Base-by-base conservation (phyloP, 2,888 invertebrate genomes). In the Lasiommata megera region DNA sequence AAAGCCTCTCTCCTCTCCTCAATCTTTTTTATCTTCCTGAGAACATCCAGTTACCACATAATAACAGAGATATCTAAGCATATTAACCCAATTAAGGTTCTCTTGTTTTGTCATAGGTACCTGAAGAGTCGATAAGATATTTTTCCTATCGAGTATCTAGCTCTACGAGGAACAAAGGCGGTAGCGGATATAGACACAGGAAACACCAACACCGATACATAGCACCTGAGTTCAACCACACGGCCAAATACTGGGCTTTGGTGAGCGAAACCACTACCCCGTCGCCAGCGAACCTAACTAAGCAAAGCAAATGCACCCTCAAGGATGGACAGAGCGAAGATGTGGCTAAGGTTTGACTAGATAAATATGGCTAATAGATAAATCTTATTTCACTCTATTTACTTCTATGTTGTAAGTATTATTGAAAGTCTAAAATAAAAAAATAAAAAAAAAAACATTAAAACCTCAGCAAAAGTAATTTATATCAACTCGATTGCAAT, bases 101-200 rank as follows among this genome's bases (percentile, higher is more conserved):
- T 31, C 28, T 7, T 28, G 16, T 11, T 3, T 41, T 12, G 44
- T 61, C 60, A 14, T 64, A 90, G 89, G 88, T 88, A 0, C 74
- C 81, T 2, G 88, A 88, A 61, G 88, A 87, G 54, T 80, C 88
- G 0, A 79, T 90, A n/a, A 78, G 77, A 56, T 80, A 83, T 58
- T 89, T 85, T 67, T 88, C 90, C 0, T 88, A 89, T 61, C 85
- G 89, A 1, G 91, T 90, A 8, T 91, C 91, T 8, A 91, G 91
- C 60, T 80, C 81, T 0, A 89, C 88, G 0, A 76, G 88, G 6
- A 86, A 83, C 12, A 88, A 88, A 64, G 89, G 90, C 0, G 89
- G 89, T 0, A 87, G 84, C 0, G 82, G 87, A 0, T 84, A 83
- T 64, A 75, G 88, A 1, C 87, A 85, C 57, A 75, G 87, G 53